These are phyloP conservation scores for Lasiommata megera DNA, from an alignment of 2,888 invertebrate species.

Conservation along the genomic window DNA sequence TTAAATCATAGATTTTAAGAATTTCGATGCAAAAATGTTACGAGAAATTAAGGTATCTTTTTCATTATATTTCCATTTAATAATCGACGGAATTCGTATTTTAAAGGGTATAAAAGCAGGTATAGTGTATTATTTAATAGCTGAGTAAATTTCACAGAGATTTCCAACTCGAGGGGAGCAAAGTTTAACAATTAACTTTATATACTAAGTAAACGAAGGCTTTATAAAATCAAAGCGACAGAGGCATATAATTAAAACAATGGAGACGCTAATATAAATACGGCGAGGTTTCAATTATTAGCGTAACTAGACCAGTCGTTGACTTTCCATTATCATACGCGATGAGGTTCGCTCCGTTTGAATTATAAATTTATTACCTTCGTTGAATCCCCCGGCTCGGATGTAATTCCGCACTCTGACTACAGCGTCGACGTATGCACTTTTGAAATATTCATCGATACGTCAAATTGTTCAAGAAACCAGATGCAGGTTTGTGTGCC, in stretches of 20 bases:
- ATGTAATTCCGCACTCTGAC: conserved; percentile 43
- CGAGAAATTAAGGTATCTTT: no score
- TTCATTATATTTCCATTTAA: no score
- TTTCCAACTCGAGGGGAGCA: not conserved
- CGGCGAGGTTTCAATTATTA: conserved; percentile 44
- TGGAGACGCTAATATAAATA: conserved; percentile 33
- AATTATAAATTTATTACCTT: conserved; percentile 62
- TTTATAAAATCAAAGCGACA: conserved; percentile 11
- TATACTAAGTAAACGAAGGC: not conserved
- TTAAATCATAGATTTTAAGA: no score
- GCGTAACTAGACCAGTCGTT: conserved; percentile 48
- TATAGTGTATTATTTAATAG: no score
- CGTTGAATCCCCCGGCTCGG: conserved; percentile 39
- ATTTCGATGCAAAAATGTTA: no score
- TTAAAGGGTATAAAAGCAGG: no score
- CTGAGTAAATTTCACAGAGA: not conserved
- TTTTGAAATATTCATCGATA: conserved; percentile 48
- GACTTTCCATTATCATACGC: conserved; percentile 65
- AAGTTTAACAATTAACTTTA: not conserved
- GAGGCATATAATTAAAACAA: conserved; percentile 32
- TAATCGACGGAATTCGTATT: no score
- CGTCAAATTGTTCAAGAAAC: conserved; percentile 38
- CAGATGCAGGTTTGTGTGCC: not conserved
- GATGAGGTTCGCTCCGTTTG: conserved; percentile 54
- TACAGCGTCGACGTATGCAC: conserved; percentile 36